Evolutionary conservation across 2,797 vertebrate species (phyloP).

Genomic region (Xenopus petersii): DNA sequence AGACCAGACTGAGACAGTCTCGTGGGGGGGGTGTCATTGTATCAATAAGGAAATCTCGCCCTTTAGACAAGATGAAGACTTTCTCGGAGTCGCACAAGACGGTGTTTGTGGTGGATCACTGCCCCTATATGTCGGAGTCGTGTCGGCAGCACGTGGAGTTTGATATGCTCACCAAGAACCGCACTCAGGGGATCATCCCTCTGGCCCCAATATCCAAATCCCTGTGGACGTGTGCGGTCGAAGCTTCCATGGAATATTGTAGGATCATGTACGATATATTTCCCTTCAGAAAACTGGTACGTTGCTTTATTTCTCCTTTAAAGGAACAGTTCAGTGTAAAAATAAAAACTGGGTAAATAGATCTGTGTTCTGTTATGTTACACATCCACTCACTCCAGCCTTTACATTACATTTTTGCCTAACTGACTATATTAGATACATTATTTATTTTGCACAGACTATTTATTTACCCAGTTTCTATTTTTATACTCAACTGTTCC

Average conservation of each 20-base stretch:
- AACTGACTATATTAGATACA: too few relatives aligned
- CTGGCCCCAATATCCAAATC: slow-evolving; percentile 95
- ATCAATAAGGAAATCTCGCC: not conserved
- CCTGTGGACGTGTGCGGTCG: slow-evolving; percentile 96
- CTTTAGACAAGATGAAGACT: slow-evolving; percentile 79
- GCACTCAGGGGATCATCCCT: slow-evolving; percentile 91
- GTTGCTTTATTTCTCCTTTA: slow-evolving; percentile 33
- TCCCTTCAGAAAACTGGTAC: slow-evolving; percentile 88
- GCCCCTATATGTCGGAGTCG: slow-evolving; percentile 96
- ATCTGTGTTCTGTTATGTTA: too few relatives aligned
- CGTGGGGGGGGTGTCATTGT: not conserved
- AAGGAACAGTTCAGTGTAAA: too few relatives aligned
- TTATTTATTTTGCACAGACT: too few relatives aligned
- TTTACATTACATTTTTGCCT: too few relatives aligned
- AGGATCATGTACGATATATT: slow-evolving; percentile 96
- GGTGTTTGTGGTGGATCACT: slow-evolving; percentile 96
- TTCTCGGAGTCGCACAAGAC: slow-evolving; percentile 96
- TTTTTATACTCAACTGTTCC: too few relatives aligned
- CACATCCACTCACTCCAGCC: too few relatives aligned
- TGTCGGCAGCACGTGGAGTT: slow-evolving; percentile 95
- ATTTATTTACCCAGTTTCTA: too few relatives aligned
- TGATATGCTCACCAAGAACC: slow-evolving; percentile 92
- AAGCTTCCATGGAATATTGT: slow-evolving; percentile 97
- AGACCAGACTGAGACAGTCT: too few relatives aligned
- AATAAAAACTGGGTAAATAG: too few relatives aligned